A percentile compares a stretch with the other conserved stretches of the same genome.
phyloP scores from a whole-genome alignment of 1,140 invertebrate genomes.

The Pseudomyrmex gracilis region DNA sequence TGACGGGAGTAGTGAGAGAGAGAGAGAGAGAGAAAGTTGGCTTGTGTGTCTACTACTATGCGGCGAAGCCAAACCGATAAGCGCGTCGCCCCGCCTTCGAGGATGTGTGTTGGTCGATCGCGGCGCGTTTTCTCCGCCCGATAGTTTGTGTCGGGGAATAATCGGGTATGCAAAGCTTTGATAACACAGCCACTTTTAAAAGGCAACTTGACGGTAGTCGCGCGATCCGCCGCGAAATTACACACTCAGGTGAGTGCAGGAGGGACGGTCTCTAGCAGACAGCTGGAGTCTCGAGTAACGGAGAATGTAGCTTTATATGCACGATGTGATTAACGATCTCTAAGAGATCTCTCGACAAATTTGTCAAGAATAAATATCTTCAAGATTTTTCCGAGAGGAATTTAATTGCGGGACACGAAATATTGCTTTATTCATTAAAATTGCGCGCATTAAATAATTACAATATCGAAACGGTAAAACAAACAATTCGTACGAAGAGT shows the following conservation, averaged over 20 bases:
- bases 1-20: slow-evolving; percentile 3
- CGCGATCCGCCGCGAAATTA: slow-evolving; percentile 24
- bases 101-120: slow-evolving; percentile 31
- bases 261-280: no score
- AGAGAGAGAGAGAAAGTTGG: no score
- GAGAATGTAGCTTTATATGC: neutral
- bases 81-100: slow-evolving; percentile 20
- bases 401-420: no score
- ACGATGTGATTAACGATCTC: neutral
- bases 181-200: slow-evolving; percentile 75
- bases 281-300: neutral
- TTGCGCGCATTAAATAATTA: neutral
- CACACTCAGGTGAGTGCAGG: neutral
- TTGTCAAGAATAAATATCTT: neutral
- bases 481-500: neutral
- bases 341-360: neutral
- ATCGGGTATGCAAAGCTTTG: slow-evolving; percentile 78
- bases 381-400: no score
- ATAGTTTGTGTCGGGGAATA: slow-evolving; percentile 75
- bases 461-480: neutral
- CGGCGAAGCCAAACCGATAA: slow-evolving; percentile 56
- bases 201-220: slow-evolving; percentile 32
- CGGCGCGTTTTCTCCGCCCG: slow-evolving; percentile 53
- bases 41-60: slow-evolving; percentile 37
- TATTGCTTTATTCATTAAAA: neutral